Evolutionary conservation across 2,888 invertebrate genomes (phyloP).

Genomic region (Apamea epomidion): DNA sequence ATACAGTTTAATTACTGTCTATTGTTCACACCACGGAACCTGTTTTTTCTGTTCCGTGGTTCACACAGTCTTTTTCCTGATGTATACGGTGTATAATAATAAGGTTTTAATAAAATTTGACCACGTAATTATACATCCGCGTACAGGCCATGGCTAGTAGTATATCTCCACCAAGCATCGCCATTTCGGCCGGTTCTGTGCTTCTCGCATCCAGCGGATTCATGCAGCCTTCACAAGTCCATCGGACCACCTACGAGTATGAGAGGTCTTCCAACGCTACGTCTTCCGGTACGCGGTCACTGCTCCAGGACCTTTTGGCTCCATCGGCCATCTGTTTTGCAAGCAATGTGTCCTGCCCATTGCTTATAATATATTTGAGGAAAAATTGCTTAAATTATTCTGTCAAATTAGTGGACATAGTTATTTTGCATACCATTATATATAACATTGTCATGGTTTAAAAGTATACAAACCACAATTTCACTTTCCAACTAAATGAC

Average conservation of each 20-base stretch:
- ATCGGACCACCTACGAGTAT: not conserved
- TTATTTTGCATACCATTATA: no score
- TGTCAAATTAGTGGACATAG: not conserved
- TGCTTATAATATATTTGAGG: not conserved
- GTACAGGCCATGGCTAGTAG: not conserved
- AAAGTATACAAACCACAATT: not conserved
- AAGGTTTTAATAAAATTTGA: constrained; percentile 4
- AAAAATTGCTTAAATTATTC: not conserved
- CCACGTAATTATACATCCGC: not conserved
- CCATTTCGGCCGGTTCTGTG: not conserved
- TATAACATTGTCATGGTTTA: not conserved
- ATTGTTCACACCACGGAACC: no score
- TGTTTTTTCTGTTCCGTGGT: no score
- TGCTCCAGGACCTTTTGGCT: not conserved
- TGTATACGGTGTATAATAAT: constrained; percentile 1
- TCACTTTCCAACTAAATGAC: not conserved
- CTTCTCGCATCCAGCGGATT: not conserved
- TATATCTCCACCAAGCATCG: not conserved
- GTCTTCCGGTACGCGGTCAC: not conserved
- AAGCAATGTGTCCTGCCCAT: not conserved
- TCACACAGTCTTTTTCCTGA: not conserved
- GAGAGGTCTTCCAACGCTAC: not conserved
- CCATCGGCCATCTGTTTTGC: not conserved
- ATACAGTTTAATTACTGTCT: constrained; percentile 33
- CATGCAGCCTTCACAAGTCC: not conserved